Percentiles rank a stretch among this genome's conserved stretches.
These are phyloP conservation scores for Apis dorsata DNA, from an alignment of 1,140 invertebrate species.

Conservation along the genomic window DNA sequence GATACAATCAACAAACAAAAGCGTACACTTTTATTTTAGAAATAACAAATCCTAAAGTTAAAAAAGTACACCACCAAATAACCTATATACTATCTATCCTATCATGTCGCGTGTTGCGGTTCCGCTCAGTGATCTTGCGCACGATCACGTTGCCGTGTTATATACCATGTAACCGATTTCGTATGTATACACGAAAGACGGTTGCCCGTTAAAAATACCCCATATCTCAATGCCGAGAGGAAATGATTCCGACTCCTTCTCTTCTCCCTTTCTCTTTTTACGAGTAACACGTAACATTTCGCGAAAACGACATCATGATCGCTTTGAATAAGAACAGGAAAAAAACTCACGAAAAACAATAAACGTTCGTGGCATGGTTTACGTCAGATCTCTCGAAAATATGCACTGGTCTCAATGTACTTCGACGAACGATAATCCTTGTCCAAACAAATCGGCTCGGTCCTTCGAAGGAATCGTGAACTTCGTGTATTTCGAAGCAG, in stretches of 20 bases:
- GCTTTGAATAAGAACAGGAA: background rate
- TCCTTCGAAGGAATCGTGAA: background rate
- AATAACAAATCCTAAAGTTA: too few species aligned
- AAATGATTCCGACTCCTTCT: background rate
- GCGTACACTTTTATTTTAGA: too few species aligned
- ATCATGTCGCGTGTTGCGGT: background rate
- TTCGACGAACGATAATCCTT: slow-evolving; percentile 34
- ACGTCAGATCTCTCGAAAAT: background rate
- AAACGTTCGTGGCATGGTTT: background rate
- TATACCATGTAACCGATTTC: slow-evolving; percentile 29
- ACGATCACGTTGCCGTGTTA: background rate
- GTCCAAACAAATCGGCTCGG: slow-evolving; percentile 32
- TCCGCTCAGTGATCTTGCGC: background rate
- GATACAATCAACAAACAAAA: too few species aligned
- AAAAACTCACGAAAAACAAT: background rate
- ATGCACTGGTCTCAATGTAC: background rate
- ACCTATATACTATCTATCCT: background rate
- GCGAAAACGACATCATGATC: background rate
- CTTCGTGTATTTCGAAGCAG: background rate
- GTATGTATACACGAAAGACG: slow-evolving; percentile 3
- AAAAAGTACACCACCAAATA: too few species aligned
- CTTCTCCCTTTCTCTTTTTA: too few species aligned
- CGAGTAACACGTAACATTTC: background rate
- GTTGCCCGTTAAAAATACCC: background rate
- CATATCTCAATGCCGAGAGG: background rate